Conservation (phyloP, 1,140 invertebrate species). For the Plodia interpunctella region DNA sequence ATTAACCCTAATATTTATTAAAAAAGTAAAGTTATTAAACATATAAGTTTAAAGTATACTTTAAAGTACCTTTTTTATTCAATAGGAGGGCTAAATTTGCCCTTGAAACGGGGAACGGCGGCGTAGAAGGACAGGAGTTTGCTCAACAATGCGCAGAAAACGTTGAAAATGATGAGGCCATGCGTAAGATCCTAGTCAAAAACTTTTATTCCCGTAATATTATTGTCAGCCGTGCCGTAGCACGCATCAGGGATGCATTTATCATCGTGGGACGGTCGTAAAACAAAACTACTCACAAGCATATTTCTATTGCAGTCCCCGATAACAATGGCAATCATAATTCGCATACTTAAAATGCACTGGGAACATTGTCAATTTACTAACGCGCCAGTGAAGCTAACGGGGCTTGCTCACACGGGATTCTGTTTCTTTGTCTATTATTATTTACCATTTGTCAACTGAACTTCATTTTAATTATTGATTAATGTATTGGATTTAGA, state of each 20-base stretch:
- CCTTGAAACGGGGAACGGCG: no score
- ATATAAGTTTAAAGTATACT: no score
- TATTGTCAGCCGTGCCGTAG: background rate
- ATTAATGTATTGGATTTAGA: background rate
- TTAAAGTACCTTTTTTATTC: no score
- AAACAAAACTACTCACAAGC: background rate
- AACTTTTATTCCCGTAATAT: no score
- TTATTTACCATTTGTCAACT: background rate
- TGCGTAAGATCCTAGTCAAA: no score
- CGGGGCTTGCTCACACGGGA: slow-evolving; percentile 10
- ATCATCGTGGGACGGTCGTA: background rate
- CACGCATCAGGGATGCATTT: background rate
- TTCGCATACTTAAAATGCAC: slow-evolving; percentile 34
- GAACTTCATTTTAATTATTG: background rate
- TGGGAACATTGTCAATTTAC: slow-evolving; percentile 18
- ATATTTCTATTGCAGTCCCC: background rate
- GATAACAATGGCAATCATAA: slow-evolving; percentile 12
- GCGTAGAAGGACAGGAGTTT: no score
- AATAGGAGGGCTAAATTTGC: no score
- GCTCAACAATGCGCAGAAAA: no score
- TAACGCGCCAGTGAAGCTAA: background rate
- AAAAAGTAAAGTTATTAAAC: no score
- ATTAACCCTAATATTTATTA: no score
- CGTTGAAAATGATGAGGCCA: no score
- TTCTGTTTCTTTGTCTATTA: slow-evolving; percentile 4